These are phyloP conservation scores for Delphinus delphis DNA, from an alignment of 2,113 vertebrate genomes.

Conservation along the genomic window DNA sequence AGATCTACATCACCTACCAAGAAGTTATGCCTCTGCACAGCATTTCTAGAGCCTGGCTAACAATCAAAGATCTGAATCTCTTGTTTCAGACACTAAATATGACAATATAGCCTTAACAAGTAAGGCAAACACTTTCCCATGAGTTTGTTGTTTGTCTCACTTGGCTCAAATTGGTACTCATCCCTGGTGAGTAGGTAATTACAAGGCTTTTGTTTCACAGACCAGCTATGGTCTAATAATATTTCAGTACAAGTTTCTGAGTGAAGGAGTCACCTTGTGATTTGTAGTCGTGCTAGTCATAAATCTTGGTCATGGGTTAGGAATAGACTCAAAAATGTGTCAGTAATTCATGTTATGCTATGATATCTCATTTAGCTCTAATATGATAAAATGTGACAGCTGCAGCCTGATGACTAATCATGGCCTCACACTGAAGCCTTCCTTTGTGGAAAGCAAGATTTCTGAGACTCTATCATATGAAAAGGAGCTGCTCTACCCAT, in stretches of 20 bases:
- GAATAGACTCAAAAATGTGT: slow-evolving; percentile 51
- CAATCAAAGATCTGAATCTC: neutral
- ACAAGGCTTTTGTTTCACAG: slow-evolving; percentile 50
- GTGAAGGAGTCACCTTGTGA: slow-evolving; percentile 60
- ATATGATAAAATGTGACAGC: slow-evolving; percentile 61
- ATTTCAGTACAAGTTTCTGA: slow-evolving; percentile 49
- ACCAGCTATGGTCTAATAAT: neutral
- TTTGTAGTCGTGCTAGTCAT: slow-evolving; percentile 49
- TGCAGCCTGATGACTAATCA: slow-evolving; percentile 48
- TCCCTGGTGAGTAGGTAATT: slow-evolving; percentile 28
- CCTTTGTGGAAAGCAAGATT: slow-evolving; percentile 34
- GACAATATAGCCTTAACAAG: neutral
- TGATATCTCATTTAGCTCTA: slow-evolving; percentile 63
- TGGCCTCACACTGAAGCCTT: neutral
- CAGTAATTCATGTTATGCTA: slow-evolving; percentile 63
- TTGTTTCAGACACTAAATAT: slow-evolving; percentile 13
- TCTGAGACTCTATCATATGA: neutral
- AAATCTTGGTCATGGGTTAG: slow-evolving; percentile 64
- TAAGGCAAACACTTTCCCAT: slow-evolving; percentile 29
- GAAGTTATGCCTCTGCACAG: neutral
- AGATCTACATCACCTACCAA: neutral
- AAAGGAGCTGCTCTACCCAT: slow-evolving; percentile 14
- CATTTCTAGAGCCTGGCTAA: slow-evolving; percentile 1
- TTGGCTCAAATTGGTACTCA: slow-evolving; percentile 22
- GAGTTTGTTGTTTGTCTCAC: neutral